phyloP scores from a whole-genome alignment of 2,888 invertebrate species.

The Drosophila quinaria region DNA sequence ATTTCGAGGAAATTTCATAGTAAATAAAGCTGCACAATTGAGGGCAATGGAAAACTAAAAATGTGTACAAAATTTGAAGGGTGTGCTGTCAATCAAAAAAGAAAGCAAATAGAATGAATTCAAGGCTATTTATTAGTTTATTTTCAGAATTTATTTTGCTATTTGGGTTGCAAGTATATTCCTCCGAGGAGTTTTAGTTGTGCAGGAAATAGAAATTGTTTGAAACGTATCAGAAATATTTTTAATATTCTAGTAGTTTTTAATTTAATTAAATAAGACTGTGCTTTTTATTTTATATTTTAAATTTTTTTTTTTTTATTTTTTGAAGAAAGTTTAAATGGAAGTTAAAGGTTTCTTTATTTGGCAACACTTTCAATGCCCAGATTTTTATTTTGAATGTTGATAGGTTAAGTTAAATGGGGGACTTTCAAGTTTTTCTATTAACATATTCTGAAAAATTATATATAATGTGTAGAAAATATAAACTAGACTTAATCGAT shows the following conservation, averaged over 20 bases:
- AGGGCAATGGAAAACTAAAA: neutral
- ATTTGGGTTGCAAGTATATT: neutral
- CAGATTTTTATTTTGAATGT: too few species aligned
- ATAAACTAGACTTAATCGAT: neutral
- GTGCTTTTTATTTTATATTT: too few species aligned
- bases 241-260: neutral
- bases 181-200: neutral
- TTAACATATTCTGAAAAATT: too few species aligned
- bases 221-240: neutral
- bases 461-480: too few species aligned
- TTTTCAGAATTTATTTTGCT: constrained; percentile 2
- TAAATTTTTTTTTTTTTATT: neutral
- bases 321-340: neutral
- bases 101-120: neutral
- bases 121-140: neutral
- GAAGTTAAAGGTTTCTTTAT: neutral
- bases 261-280: neutral
- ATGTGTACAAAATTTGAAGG: neutral
- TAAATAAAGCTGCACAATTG: neutral
- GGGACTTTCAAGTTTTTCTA: too few species aligned
- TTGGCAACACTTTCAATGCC: too few species aligned
- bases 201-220: neutral
- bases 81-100: neutral
- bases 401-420: too few species aligned
- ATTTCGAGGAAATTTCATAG: neutral